Evolutionary conservation across 2,797 vertebrate species (phyloP).

Genomic region (Spheniscus humboldti): DNA sequence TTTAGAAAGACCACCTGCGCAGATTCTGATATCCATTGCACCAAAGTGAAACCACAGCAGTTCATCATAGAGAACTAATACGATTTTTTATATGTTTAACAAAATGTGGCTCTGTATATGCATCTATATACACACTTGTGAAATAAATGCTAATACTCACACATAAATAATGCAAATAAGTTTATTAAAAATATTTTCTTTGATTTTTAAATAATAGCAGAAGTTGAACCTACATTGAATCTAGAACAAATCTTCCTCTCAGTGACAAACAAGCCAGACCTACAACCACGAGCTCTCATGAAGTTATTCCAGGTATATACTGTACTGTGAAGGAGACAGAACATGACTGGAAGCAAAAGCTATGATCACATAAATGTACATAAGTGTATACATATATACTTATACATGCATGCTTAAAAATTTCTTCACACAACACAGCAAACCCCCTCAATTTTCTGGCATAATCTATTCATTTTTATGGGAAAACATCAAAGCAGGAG

Average conservation of each 20-base stretch:
- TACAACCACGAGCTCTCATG: neutral
- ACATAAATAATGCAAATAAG: neutral
- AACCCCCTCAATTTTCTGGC: neutral
- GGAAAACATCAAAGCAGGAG: neutral
- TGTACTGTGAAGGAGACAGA: neutral
- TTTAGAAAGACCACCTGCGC: neutral
- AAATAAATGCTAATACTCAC: conserved; percentile 3
- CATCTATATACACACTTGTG: neutral
- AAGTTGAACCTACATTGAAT: neutral
- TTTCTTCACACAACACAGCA: neutral
- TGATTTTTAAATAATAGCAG: neutral
- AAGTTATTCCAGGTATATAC: neutral
- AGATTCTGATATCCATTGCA: neutral
- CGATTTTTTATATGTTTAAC: neutral
- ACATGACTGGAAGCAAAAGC: neutral
- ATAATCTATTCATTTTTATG: neutral
- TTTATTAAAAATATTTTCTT: neutral
- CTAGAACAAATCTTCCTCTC: neutral
- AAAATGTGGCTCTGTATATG: neutral
- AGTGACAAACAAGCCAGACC: neutral
- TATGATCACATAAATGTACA: accelerated
- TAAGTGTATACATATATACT: neutral
- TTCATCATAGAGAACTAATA: neutral
- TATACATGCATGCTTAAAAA: neutral
- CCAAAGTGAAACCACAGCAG: neutral